Evolutionary conservation across 64 coral and sea anemone species (phyloP).

Genomic region (Pocillopora verrucosa): DNA sequence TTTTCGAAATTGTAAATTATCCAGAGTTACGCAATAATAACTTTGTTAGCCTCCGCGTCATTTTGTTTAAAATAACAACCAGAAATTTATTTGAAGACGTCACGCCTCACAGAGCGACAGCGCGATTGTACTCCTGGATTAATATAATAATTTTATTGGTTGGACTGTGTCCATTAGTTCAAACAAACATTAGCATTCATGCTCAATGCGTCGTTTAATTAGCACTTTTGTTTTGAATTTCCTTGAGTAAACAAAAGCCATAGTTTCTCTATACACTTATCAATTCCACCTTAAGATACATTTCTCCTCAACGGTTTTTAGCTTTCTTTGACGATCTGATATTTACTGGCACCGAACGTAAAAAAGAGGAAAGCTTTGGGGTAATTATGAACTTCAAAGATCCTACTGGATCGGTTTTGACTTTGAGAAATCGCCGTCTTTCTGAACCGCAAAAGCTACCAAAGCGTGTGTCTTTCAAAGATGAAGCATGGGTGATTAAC

Average conservation of each 20-base stretch:
- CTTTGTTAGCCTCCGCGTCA: neutral
- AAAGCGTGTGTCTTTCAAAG: conserved; percentile 42
- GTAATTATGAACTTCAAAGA: neutral
- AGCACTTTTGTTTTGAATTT: conserved; percentile 12
- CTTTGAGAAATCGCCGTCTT: conserved; percentile 1
- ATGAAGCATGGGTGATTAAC: conserved; percentile 9
- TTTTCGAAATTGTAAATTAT: neutral
- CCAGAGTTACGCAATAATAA: too few relatives aligned
- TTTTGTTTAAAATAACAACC: neutral
- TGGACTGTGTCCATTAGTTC: neutral
- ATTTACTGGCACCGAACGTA: neutral
- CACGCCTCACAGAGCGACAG: neutral
- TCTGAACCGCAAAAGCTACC: conserved; percentile 4
- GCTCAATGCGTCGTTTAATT: neutral
- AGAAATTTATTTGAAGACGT: neutral
- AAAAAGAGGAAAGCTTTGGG: neutral
- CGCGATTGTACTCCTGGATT: neutral
- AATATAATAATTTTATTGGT: conserved; percentile 18
- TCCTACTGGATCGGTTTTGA: neutral
- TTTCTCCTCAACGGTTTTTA: neutral
- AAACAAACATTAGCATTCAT: conserved; percentile 33
- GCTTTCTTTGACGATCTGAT: too few relatives aligned
- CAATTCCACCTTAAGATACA: neutral
- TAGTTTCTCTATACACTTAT: neutral
- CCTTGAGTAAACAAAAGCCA: neutral